phyloP scores from a whole-genome alignment of 2,888 invertebrate species.

The Drosophila atripex region DNA sequence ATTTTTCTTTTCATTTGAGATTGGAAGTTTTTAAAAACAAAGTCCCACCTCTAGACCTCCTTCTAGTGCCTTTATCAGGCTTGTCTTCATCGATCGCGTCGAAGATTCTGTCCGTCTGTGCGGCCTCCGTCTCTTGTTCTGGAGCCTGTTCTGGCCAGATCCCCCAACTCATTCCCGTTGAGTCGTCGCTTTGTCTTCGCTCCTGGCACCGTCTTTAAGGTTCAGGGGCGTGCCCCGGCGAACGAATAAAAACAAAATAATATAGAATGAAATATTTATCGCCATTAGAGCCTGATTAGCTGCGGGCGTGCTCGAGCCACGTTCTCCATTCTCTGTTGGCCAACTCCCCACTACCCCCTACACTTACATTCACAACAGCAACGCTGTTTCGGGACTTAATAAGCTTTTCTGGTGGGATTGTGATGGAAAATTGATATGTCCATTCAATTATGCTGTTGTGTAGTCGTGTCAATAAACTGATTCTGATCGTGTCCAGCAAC shows the following conservation, averaged over 20 bases:
- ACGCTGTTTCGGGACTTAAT: constrained; percentile 55
- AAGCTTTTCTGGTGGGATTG: constrained; percentile 58
- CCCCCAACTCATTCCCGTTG: constrained; percentile 28
- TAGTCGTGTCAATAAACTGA: constrained; percentile 69
- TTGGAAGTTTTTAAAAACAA: not conserved
- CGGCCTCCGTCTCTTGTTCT: constrained; percentile 15
- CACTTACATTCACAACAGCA: constrained; percentile 5
- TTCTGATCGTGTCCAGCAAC: constrained; percentile 45
- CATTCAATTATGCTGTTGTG: constrained; percentile 62
- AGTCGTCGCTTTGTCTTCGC: constrained; percentile 54
- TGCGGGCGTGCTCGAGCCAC: constrained; percentile 64
- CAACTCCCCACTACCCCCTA: not conserved
- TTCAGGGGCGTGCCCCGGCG: constrained; percentile 55
- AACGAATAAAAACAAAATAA: constrained; percentile 57
- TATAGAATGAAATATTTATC: constrained; percentile 78
- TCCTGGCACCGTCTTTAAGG: constrained; percentile 23
- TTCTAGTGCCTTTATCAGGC: constrained; percentile 38
- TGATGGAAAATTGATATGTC: constrained; percentile 74
- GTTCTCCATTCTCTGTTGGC: constrained; percentile 1
- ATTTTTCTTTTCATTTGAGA: no score
- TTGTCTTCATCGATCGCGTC: constrained; percentile 61
- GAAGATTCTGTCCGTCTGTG: constrained; percentile 59
- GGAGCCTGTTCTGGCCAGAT: constrained; percentile 14
- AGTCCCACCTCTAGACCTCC: constrained; percentile 11
- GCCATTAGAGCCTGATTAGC: constrained; percentile 79